Conservation (phyloP, 2,797 vertebrate genomes). For the Phrynocephalus guinanensis region DNA sequence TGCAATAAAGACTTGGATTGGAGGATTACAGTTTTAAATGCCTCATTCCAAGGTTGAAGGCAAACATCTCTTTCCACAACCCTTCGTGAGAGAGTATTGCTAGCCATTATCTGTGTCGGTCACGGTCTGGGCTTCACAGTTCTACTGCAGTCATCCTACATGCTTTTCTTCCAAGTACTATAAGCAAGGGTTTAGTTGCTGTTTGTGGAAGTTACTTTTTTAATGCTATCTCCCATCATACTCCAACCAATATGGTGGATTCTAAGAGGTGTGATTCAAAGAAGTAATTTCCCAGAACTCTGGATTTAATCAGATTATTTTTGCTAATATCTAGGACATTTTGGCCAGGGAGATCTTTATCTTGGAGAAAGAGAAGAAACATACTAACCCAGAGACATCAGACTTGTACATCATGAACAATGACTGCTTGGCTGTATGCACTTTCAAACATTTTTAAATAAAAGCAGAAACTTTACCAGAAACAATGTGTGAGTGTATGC, state of each 20-base stretch:
- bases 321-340: neutral
- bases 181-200: too few relatives aligned
- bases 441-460: neutral
- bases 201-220: neutral
- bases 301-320: neutral
- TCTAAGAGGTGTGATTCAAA: too few relatives aligned
- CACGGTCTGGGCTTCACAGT: neutral
- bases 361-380: conserved; percentile 33
- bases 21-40: neutral
- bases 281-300: too few relatives aligned
- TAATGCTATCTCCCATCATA: too few relatives aligned
- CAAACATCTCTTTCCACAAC: rapidly evolving
- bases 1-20: too few relatives aligned
- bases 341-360: neutral
- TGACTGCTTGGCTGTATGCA: conserved; percentile 22
- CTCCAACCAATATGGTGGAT: too few relatives aligned
- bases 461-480: neutral
- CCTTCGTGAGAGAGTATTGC: neutral
- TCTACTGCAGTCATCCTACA: neutral
- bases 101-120: too few relatives aligned
- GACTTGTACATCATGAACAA: conserved; percentile 52
- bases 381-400: conserved; percentile 64
- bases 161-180: too few relatives aligned
- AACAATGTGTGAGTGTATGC: neutral
- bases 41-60: neutral